Conservation (phyloP, 2,888 invertebrate species). For the Morinoia aosen region DNA sequence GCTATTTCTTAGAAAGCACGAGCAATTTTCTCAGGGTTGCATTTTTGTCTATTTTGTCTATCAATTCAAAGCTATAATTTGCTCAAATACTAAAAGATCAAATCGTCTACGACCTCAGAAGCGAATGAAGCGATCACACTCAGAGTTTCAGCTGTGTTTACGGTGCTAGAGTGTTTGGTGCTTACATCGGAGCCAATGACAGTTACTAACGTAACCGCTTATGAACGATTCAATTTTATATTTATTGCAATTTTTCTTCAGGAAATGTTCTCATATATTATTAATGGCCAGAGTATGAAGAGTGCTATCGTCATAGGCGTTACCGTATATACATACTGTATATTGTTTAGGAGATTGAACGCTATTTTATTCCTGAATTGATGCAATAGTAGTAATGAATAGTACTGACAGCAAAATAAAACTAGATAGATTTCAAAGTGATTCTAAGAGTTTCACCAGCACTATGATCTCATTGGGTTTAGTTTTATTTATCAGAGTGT, state of each 20-base stretch:
- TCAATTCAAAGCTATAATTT: no score
- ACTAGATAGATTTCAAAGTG: no score
- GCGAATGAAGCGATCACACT: background rate
- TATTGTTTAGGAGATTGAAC: no score
- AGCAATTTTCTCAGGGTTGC: background rate
- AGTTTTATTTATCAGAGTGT: background rate
- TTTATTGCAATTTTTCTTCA: background rate
- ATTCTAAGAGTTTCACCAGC: background rate
- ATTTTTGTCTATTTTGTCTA: no score
- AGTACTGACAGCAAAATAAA: background rate
- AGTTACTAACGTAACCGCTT: background rate
- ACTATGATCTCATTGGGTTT: background rate
- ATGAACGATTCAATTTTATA: background rate
- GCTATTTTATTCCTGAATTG: no score
- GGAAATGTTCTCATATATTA: no score
- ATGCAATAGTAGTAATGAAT: no score
- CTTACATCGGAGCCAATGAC: background rate
- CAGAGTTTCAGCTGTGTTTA: background rate
- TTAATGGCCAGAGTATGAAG: no score
- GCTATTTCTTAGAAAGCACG: background rate
- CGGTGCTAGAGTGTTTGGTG: background rate
- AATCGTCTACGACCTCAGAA: no score
- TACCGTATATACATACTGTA: no score
- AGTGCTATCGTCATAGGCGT: no score
- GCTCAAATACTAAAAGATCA: no score